A percentile compares a stretch with the other conserved stretches of the same genome.
Evolutionary conservation across 2,113 vertebrate species (phyloP).

Genomic region (Neotragus pygmaeus): DNA sequence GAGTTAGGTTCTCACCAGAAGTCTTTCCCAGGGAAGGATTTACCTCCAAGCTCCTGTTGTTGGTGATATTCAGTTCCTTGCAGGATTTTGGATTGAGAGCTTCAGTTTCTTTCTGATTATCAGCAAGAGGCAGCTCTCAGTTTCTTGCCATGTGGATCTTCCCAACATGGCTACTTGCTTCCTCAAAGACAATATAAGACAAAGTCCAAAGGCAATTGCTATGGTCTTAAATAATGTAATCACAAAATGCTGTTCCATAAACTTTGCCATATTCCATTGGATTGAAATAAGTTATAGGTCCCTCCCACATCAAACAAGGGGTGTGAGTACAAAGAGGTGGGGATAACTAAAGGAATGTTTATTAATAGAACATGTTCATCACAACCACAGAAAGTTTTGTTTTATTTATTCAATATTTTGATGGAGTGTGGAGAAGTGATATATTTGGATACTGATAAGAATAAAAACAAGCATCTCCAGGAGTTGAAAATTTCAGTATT

Average conservation of each 20-base stretch:
- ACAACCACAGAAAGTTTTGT: neutral
- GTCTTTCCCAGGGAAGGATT: neutral
- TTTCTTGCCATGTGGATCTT: neutral
- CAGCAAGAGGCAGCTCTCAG: neutral
- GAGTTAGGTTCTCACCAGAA: neutral
- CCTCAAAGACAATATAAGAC: neutral
- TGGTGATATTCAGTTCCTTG: neutral
- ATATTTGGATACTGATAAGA: neutral
- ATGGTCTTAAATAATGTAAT: neutral
- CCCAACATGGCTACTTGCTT: neutral
- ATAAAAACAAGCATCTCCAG: neutral
- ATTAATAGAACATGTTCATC: neutral
- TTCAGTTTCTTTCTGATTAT: neutral
- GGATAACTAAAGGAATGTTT: neutral
- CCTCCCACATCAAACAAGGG: neutral
- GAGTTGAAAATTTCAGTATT: neutral
- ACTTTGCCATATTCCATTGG: neutral
- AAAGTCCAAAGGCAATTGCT: neutral
- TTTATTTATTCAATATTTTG: neutral
- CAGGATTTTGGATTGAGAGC: neutral
- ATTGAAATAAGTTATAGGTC: neutral
- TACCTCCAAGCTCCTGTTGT: neutral
- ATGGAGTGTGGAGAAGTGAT: neutral
- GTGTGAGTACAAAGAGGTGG: neutral
- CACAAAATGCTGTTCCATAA: neutral